Evolutionary conservation across 2,888 invertebrate species (phyloP).

Genomic region (Ochropleura plecta): DNA sequence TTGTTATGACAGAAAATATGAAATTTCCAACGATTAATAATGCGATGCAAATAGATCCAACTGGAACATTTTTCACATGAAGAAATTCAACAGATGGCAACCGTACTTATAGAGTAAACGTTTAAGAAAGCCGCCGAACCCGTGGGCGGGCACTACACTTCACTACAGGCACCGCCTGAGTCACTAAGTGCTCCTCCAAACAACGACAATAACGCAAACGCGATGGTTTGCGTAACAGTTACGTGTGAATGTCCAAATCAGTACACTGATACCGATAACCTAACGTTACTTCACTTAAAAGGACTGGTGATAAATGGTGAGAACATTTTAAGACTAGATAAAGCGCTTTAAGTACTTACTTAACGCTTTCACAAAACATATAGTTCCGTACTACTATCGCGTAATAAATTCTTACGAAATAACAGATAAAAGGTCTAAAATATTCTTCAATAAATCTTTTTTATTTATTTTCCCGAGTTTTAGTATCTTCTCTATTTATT

Average conservation of each 20-base stretch:
- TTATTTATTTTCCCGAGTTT: slow-evolving; percentile 75
- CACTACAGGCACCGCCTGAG: slow-evolving; percentile 57
- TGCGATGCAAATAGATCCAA: slow-evolving; percentile 48
- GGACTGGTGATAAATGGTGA: slow-evolving; percentile 74
- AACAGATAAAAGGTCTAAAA: slow-evolving; percentile 52
- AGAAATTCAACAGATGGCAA: slow-evolving; percentile 46
- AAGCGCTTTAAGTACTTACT: slow-evolving; percentile 63
- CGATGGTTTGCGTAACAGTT: slow-evolving; percentile 78
- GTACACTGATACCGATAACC: slow-evolving; percentile 76
- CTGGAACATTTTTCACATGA: slow-evolving; percentile 27
- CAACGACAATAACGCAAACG: slow-evolving; percentile 74
- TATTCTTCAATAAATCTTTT: slow-evolving; percentile 56
- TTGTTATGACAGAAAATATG: slow-evolving; percentile 31
- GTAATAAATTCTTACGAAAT: slow-evolving; percentile 65
- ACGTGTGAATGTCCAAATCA: slow-evolving; percentile 82
- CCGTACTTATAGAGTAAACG: slow-evolving; percentile 46
- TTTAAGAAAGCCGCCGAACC: slow-evolving; percentile 63
- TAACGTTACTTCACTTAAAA: slow-evolving; percentile 79
- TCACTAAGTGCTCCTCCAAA: slow-evolving; percentile 76
- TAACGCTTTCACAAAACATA: slow-evolving; percentile 61
- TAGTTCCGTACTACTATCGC: slow-evolving; percentile 53
- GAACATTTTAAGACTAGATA: slow-evolving; percentile 71
- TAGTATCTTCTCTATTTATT: slow-evolving; percentile 59
- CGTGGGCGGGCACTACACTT: slow-evolving; percentile 63
- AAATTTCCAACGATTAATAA: slow-evolving; percentile 33